A percentile compares a stretch with the other conserved stretches of the same genome.
phyloP scores from a whole-genome alignment of 2,797 vertebrate species.

The Carapus acus region DNA sequence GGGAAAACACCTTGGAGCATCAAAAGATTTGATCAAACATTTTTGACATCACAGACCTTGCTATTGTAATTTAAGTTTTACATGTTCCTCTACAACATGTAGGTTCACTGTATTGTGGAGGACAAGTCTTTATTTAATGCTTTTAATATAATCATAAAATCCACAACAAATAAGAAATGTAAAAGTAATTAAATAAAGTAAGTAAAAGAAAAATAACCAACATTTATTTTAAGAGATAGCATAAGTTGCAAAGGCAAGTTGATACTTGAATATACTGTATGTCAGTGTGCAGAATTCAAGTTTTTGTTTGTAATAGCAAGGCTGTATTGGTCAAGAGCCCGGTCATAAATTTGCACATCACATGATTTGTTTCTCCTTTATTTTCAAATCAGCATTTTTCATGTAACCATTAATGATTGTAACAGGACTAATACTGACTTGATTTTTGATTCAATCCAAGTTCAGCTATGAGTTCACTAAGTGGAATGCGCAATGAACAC shows the following conservation, averaged over 20 bases:
- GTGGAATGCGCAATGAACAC: conserved; percentile 71
- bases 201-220: too few species aligned
- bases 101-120: too few species aligned
- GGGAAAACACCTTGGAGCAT: conserved; percentile 29
- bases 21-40: conserved; percentile 7
- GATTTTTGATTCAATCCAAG: conserved; percentile 57
- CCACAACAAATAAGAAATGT: too few species aligned
- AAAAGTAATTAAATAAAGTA: too few species aligned
- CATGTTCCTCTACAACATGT: conserved; percentile 10
- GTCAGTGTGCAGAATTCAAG: too few species aligned
- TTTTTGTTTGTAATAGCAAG: conserved; percentile 19
- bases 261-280: too few species aligned
- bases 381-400: conserved; percentile 33
- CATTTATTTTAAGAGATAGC: too few species aligned
- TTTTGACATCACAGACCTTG: conserved; percentile 46
- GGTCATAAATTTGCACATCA: conserved; percentile 10
- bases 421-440: conserved; percentile 55
- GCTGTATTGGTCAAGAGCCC: conserved; percentile 38
- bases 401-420: conserved; percentile 29
- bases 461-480: conserved; percentile 72
- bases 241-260: too few species aligned
- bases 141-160: too few species aligned
- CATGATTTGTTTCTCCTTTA: conserved; percentile 42
- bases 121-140: too few species aligned
- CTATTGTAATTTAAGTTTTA: conserved; percentile 23